Evolutionary conservation across 2,113 vertebrate species (phyloP), one percentile per base, ranked within the genome.

Genomic region (Epinephelus fuscoguttatus): DNA sequence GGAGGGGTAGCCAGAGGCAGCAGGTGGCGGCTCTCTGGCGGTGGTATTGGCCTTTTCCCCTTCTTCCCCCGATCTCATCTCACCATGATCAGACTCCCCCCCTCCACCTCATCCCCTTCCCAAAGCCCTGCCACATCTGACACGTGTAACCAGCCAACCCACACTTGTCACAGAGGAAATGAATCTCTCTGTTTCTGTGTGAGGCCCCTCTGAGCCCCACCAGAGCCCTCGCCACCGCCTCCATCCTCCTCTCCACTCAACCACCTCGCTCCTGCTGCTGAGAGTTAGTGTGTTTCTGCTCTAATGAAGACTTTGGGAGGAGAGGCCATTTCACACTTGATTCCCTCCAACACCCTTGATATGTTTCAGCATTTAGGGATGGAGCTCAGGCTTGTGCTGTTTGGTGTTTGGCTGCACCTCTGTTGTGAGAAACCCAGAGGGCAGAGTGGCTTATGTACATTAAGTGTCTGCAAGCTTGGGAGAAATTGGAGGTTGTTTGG

Each of bases 271-370:
- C 78, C 86, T 71, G 84, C 89, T 84, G 92, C 84, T 50, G 70
- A 78, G 84, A 82, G 71, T 70, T 10, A 40, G 50, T 88, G 81
- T 47, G 89, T 88, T 88, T 86, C 89, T 90, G 84, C 87, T 92
- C 93, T 94, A 94, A 93, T 93, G 88, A 93, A 92, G 92, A 92
- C 89, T 83, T 91, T 82, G 85, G 88, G 77, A 85, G 89, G 88
- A 92, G 83, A 93, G 87, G 88, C 90, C 94, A 94, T 94, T 94
- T 94, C 94, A 91, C 91, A 93, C 89, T 91, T 79, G 90, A 90
- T 90, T 94, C 91, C 88, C 91, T 86, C 79, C 84, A 86, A 88
- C 81, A 85, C 79, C 72, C 82, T 80, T 90, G 91, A 87, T 85
- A 80, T 85, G 85, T 91, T 86, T 86, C 72, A 68, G 80, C 49